These are phyloP conservation scores for Musca vetustissima DNA, from an alignment of 1,140 invertebrate species.

Conservation along the genomic window DNA sequence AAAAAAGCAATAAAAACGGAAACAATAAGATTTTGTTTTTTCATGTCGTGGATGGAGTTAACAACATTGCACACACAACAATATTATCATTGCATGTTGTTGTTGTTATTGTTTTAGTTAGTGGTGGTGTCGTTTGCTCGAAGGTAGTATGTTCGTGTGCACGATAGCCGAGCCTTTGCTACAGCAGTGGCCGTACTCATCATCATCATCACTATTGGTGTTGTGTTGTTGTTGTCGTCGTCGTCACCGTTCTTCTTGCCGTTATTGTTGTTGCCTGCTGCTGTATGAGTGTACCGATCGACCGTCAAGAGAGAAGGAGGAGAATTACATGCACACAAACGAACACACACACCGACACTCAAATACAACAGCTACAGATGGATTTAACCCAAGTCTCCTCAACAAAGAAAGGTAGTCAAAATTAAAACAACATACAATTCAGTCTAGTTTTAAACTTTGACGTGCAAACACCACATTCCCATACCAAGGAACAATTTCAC, in stretches of 20 bases:
- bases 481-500: neutral
- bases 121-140: too few species aligned
- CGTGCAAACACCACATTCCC: conserved; percentile 41
- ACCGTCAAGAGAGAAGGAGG: neutral
- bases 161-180: too few species aligned
- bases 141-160: too few species aligned
- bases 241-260: too few species aligned
- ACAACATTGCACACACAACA: too few species aligned
- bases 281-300: neutral
- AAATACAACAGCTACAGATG: neutral
- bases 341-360: neutral
- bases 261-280: neutral
- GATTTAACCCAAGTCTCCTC: conserved; percentile 41
- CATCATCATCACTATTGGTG: too few species aligned
- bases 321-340: conserved; percentile 8
- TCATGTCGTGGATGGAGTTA: neutral
- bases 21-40: conserved; percentile 12
- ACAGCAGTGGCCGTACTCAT: too few species aligned
- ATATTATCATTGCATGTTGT: too few species aligned
- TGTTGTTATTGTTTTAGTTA: too few species aligned
- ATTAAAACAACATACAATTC: conserved; percentile 47
- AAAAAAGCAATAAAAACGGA: conserved; percentile 1
- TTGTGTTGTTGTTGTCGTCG: conserved; percentile 4
- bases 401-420: conserved; percentile 54
- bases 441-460: conserved; percentile 53